These are phyloP conservation scores for western clawed frog (Xenopus tropicalis) DNA, from an alignment of 2,113 vertebrate genomes.

Conservation along the genomic window DNA sequence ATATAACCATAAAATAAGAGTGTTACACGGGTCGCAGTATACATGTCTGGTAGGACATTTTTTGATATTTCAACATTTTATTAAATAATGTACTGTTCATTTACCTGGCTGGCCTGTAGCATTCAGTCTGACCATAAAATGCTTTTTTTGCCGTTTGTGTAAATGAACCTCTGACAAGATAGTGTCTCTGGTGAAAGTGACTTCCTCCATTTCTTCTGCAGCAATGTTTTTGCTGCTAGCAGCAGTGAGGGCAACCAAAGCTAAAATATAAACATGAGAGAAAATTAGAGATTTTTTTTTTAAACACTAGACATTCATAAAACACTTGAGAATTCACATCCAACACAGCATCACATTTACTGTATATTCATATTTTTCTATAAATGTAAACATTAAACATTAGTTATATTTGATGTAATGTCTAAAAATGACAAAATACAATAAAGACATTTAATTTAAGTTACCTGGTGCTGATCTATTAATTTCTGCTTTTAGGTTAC, in stretches of 20 bases:
- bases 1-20: no score
- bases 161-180: slow-evolving; percentile 84
- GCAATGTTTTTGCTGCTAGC: slow-evolving; percentile 1
- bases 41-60: no score
- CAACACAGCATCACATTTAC: neutral
- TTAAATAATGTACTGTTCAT: no score
- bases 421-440: no score
- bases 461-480: no score
- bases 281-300: neutral
- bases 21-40: no score
- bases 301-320: neutral
- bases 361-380: neutral
- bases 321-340: neutral
- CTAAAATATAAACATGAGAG: neutral
- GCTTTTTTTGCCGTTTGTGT: slow-evolving; percentile 65
- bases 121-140: slow-evolving; percentile 80
- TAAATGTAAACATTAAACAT: no score
- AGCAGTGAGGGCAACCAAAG: neutral
- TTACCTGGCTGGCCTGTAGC: slow-evolving; percentile 78
- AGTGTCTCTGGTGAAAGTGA: slow-evolving; percentile 71
- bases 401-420: no score
- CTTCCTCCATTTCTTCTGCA: slow-evolving; percentile 67
- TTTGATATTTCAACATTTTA: no score
- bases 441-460: no score
- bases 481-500: no score